Evolutionary conservation across 2,797 vertebrate genomes (phyloP), one percentile per base, ranked within the genome.

Genomic region (Columba guinea): DNA sequence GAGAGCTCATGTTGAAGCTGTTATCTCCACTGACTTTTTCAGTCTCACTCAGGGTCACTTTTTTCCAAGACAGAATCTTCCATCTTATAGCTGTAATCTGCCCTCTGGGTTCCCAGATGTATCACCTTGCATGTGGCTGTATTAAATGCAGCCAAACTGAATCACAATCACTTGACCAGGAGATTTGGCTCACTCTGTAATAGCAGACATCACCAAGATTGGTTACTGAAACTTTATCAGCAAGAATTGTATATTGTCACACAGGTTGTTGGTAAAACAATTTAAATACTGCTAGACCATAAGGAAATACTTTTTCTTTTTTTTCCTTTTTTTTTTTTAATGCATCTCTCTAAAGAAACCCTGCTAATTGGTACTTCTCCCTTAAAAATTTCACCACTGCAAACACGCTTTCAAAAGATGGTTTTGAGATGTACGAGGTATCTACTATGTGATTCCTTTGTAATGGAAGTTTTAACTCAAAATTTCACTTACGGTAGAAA

Each of bases 61-160:
- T 95, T 95, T 95, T 95, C 94, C 92, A 92, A 93, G 87, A 71
- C 81, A 80, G 90, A 95, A 90, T 89, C 92, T 93, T 95, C 83
- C 89, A 75, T 77, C 84, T 89, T 85, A 35, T 18, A 94, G 93
- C 84, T 75, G 75, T 68, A 92, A 95, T 87, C 96, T 95, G 92
- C 90, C 84, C 92, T 83, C 71, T 2, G 5, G 67, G 92, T 97
- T 97, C 95, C 96, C 96, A 97, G 96, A 87, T 97, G 95, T 96
- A 96, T 97, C 95, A n/a, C 89, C 81, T 96, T 97, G 90, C 96
- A 83, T 71, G 94, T 80, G 89, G 37, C 90, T 93, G 81, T 90
- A 95, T 97, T 97, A 96, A 96, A 89, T 95, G 94, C 74, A 93
- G 93, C 75, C 89, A 92, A 89, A 77, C 75, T 94, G 90, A 93